Evolutionary conservation across 2,888 invertebrate genomes (phyloP), one percentile per base, ranked within the genome.

Genomic region (Slavum lentiscoides): DNA sequence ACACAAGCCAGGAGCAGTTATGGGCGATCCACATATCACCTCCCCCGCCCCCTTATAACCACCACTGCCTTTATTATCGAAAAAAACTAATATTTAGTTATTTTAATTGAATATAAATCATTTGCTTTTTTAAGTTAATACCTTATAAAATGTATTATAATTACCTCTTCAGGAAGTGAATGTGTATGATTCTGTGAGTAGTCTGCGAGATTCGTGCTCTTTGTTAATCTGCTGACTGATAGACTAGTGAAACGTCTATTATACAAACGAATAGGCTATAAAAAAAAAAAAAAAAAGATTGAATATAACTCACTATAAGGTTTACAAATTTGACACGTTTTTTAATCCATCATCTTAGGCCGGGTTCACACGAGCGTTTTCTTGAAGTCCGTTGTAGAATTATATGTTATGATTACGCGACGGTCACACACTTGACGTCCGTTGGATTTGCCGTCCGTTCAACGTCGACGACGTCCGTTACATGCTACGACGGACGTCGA

Each of bases 191-290:
- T 69, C 17, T 55, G 69, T 13, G 8, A 21, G 8, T 21, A 15
- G 39, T 69, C 0, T 7, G 17, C 17, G 23, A n/a, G 53, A 55
- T 77, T 17, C 8, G 21, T 4, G 2, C 3, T 55, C 21, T 62
- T 55, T 0, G 39, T 53, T 11, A 70, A 55, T 55, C n/a, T 80
- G 39, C 77, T 80, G 2, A n/a, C 13, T 2, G 81, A 74, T n/a
- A 81, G 67, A 55, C 81, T 74, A 3, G 81, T 73, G 49, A 74
- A 74, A 43, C 74, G 74, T 49, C 37, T 81, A 9, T 74, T 74
- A 49, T 81, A 81, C 21, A 67, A 23, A 66, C 73, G 64, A 7
- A 37, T 8, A 17, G 81, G 61, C 73, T 74, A 21, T 17, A 66
- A 23, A 64, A 17, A 8, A 15, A 58, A 64, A 17, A 8, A 15